Conservation (phyloP, 1,140 invertebrate species). For the Drosophila sucinea region DNA sequence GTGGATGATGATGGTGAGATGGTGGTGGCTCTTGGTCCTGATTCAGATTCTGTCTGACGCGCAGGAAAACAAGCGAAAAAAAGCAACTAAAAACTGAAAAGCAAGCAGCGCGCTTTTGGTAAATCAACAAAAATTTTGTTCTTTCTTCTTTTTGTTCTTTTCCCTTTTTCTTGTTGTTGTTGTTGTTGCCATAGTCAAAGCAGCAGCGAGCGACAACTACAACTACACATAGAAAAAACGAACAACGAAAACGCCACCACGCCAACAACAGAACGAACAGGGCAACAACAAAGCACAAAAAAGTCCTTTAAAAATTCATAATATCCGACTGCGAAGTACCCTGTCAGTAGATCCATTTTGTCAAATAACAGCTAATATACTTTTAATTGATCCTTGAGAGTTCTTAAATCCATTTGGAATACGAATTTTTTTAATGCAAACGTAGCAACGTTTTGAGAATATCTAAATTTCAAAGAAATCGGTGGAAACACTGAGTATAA, state of each 20-base stretch:
- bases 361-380: too few relatives aligned
- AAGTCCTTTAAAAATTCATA: neutral
- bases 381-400: too few relatives aligned
- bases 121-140: conserved; percentile 53
- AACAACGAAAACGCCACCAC: conserved; percentile 30
- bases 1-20: conserved; percentile 17
- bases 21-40: conserved; percentile 34
- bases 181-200: conserved; percentile 35
- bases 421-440: too few relatives aligned
- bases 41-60: conserved; percentile 65
- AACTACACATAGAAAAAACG: conserved; percentile 42
- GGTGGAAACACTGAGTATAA: too few relatives aligned
- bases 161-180: conserved; percentile 6
- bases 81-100: conserved; percentile 51
- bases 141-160: conserved; percentile 35
- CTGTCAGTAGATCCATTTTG: too few relatives aligned
- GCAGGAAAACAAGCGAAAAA: conserved; percentile 43
- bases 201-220: conserved; percentile 59
- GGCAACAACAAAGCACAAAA: conserved; percentile 37
- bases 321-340: conserved; percentile 17
- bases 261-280: conserved; percentile 41
- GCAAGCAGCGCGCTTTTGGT: conserved; percentile 52
- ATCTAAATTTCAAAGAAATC: too few relatives aligned
- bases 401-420: too few relatives aligned
- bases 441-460: too few relatives aligned